These are phyloP conservation scores for Blennius ocellaris DNA, from an alignment of 2,113 vertebrate genomes.

Conservation along the genomic window DNA sequence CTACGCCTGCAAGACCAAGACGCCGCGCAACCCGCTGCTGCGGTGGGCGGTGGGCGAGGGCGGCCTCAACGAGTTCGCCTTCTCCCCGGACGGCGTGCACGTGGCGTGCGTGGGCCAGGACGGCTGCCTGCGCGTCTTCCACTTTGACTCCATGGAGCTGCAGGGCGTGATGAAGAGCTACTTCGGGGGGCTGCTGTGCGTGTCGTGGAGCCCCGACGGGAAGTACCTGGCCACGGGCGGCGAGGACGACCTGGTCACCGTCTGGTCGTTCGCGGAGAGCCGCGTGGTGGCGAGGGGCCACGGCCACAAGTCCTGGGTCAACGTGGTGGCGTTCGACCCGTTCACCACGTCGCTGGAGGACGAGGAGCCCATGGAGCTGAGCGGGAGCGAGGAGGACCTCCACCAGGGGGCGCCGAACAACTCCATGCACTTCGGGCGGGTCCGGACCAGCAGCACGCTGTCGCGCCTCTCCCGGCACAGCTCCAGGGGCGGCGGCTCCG, in stretches of 20 bases:
- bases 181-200: slow-evolving; percentile 92
- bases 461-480: slow-evolving; percentile 87
- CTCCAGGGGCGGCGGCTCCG: slow-evolving; percentile 75
- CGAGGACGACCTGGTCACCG: slow-evolving; percentile 92
- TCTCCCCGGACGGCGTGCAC: slow-evolving; percentile 91
- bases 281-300: slow-evolving; percentile 91
- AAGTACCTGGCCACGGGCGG: slow-evolving; percentile 92
- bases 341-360: slow-evolving; percentile 88
- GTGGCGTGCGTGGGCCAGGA: slow-evolving; percentile 94
- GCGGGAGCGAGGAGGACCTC: slow-evolving; percentile 84
- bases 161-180: slow-evolving; percentile 95
- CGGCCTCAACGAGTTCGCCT: slow-evolving; percentile 91
- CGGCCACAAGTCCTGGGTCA: slow-evolving; percentile 96
- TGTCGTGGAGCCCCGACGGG: slow-evolving; percentile 94
- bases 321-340: slow-evolving; percentile 92
- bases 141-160: slow-evolving; percentile 93
- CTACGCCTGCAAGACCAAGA: slow-evolving; percentile 91
- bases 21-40: slow-evolving; percentile 88
- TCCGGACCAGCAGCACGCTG: slow-evolving; percentile 86
- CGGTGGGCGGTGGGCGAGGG: slow-evolving; percentile 92
- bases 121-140: slow-evolving; percentile 90
- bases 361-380: slow-evolving; percentile 80
- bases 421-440: slow-evolving; percentile 79
- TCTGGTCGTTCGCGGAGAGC: slow-evolving; percentile 92
- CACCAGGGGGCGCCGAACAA: slow-evolving; percentile 73